Conservation (phyloP, 2,797 vertebrate genomes). For the Sebastes umbrosus region DNA sequence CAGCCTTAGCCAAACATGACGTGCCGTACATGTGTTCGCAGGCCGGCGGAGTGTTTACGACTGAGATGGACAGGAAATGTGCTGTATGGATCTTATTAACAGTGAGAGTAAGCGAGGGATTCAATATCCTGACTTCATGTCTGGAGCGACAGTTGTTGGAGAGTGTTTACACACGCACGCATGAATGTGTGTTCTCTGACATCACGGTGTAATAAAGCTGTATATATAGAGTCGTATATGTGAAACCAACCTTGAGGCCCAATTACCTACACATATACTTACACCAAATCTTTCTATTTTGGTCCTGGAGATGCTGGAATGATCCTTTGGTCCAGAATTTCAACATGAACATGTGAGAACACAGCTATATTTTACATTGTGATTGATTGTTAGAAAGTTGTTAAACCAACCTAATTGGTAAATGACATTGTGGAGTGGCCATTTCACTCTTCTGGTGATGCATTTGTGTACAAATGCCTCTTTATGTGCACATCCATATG, state of each 20-base stretch:
- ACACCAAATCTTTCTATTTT: background rate
- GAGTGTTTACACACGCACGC: constrained; percentile 33
- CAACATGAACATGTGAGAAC: background rate
- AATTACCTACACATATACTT: background rate
- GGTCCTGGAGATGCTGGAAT: background rate
- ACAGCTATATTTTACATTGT: background rate
- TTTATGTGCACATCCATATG: constrained; percentile 37
- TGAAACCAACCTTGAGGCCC: constrained; percentile 1
- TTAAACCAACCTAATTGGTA: constrained; percentile 28
- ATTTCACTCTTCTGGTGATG: background rate
- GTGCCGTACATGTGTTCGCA: background rate
- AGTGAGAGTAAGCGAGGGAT: constrained; percentile 29
- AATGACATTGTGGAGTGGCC: background rate
- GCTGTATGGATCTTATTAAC: constrained; percentile 23
- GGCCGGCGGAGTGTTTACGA: background rate
- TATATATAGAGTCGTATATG: constrained; percentile 13
- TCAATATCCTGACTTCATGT: constrained; percentile 62
- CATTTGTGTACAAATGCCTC: background rate
- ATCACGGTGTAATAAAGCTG: constrained; percentile 34
- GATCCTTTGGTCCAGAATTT: background rate
- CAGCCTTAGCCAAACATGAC: background rate
- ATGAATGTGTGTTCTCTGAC: constrained; percentile 10
- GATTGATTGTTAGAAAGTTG: background rate
- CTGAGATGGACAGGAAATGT: constrained; percentile 26
- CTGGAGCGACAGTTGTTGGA: background rate